Conservation (phyloP, 2,113 vertebrate genomes). For the Malurus melanocephalus region DNA sequence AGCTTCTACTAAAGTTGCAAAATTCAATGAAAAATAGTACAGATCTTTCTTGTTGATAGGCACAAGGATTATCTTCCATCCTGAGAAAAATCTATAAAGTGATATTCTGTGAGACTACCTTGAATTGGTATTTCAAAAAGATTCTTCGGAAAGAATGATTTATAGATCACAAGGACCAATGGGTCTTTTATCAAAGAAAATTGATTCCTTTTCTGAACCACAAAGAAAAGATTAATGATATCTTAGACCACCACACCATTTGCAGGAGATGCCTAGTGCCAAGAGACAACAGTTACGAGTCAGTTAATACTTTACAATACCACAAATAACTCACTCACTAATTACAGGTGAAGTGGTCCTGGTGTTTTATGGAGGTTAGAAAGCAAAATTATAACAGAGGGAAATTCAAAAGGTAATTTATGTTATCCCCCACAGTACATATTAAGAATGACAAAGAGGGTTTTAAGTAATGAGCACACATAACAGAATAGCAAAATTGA, state of each 20-base stretch:
- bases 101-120: slow-evolving; percentile 60
- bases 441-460: background rate
- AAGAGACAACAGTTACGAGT: slow-evolving; percentile 52
- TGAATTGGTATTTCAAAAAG: slow-evolving; percentile 70
- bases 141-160: slow-evolving; percentile 73
- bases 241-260: slow-evolving; percentile 50
- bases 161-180: slow-evolving; percentile 72
- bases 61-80: slow-evolving; percentile 49
- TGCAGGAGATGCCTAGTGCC: slow-evolving; percentile 37
- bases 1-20: slow-evolving; percentile 1
- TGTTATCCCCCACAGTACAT: background rate
- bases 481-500: background rate
- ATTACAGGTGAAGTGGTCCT: background rate
- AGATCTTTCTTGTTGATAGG: slow-evolving; percentile 52
- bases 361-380: background rate
- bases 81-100: slow-evolving; percentile 55
- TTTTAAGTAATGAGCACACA: background rate
- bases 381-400: background rate
- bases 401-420: background rate
- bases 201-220: slow-evolving; percentile 65
- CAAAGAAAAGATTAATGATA: slow-evolving; percentile 72
- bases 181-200: slow-evolving; percentile 74
- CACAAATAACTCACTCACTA: slow-evolving; percentile 17
- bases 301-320: background rate
- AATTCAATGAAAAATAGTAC: slow-evolving; percentile 41